Evolutionary conservation across 1,140 invertebrate genomes (phyloP).

Genomic region (Macrostomum lignano): DNA sequence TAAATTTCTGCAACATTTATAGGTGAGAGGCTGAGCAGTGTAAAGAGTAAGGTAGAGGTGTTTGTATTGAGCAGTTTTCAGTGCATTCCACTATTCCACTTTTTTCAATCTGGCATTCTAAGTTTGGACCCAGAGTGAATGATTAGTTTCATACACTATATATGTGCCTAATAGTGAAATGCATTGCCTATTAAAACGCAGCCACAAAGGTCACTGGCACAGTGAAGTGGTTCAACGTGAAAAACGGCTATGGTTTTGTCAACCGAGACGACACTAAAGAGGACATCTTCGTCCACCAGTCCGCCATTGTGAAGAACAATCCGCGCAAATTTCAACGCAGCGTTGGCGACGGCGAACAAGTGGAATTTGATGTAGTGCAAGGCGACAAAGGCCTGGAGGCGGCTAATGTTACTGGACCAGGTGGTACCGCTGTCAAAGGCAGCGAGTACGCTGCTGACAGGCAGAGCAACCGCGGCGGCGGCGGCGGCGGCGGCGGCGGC

Average conservation of each 20-base stretch:
- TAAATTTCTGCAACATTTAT: no score
- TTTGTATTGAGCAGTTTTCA: no score
- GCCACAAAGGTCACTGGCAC: conserved; percentile 58
- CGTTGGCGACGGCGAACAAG: conserved; percentile 8
- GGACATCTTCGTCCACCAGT: conserved; percentile 9
- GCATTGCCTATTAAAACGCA: no score
- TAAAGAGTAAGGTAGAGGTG: no score
- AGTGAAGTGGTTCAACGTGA: conserved; percentile 87
- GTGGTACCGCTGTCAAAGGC: conserved; percentile 7
- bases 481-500: no score
- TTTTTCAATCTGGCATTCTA: no score
- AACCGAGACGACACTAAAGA: conserved; percentile 7
- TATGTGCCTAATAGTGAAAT: no score
- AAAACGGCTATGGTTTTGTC: conserved; percentile 5
- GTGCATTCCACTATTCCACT: no score
- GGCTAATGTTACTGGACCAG: conserved; percentile 4
- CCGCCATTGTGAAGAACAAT: conserved; percentile 8
- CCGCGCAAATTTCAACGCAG: conserved; percentile 6
- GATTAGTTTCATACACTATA: no score
- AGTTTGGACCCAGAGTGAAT: no score
- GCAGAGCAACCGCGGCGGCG: no score
- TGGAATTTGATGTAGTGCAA: conserved; percentile 8
- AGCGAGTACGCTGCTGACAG: conserved; percentile 4
- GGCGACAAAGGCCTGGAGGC: conserved; percentile 8
- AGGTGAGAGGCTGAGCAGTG: no score